phyloP scores from a whole-genome alignment of 2,797 vertebrate genomes.

The Pelochelys cantorii region DNA sequence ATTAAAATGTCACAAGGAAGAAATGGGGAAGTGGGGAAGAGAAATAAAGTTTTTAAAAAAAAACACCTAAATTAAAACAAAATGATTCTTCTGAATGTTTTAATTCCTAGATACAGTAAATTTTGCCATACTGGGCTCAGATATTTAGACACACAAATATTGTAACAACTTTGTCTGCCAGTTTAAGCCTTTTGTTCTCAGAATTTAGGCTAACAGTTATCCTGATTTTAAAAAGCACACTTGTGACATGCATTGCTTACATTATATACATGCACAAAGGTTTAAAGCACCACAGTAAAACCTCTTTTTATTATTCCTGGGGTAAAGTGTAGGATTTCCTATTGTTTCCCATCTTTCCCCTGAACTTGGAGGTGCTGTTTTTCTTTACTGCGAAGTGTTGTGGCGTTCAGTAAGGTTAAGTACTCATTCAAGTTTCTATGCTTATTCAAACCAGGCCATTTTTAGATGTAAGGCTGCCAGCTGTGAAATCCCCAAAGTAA shows the following conservation, averaged over 20 bases:
- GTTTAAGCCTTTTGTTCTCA: conserved; percentile 63
- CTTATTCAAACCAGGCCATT: conserved; percentile 73
- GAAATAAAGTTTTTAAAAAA: conserved; percentile 42
- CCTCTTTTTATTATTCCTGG: conserved; percentile 43
- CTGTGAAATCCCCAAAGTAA: conserved; percentile 72
- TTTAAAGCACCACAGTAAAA: conserved; percentile 56
- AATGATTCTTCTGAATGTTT: conserved; percentile 16
- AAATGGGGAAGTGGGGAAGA: conserved; percentile 54
- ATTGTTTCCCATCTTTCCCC: conserved; percentile 67
- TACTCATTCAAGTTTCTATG: conserved; percentile 68
- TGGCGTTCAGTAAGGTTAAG: conserved; percentile 70
- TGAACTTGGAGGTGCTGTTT: conserved; percentile 62
- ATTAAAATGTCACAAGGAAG: conserved; percentile 75
- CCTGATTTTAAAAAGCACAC: conserved; percentile 62
- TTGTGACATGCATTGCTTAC: conserved; percentile 9
- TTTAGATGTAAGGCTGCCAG: conserved; percentile 66
- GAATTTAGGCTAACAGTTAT: conserved; percentile 66
- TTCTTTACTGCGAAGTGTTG: conserved; percentile 66
- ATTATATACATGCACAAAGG: conserved; percentile 18
- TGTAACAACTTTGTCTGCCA: conserved; percentile 19
- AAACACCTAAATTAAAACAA: conserved; percentile 61
- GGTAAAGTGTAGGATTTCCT: conserved; percentile 53
- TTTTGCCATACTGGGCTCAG: neutral
- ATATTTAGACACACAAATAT: neutral
- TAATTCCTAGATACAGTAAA: conserved; percentile 11